Conservation (phyloP, 30 jellyfish, hydroid and myxozoan species). For the Euphysa ruthae region DNA sequence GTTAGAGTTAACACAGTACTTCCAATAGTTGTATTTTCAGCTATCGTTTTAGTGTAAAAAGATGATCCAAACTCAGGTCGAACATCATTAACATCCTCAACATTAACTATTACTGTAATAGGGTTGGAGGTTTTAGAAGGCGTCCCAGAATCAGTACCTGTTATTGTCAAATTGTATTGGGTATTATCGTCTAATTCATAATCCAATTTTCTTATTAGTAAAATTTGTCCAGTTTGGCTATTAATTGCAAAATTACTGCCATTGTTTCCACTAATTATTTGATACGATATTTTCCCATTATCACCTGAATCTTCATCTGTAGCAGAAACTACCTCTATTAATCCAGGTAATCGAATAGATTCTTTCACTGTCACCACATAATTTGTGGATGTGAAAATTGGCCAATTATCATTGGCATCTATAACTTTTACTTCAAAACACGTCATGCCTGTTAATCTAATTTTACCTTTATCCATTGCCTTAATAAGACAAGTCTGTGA, state of each 20-base stretch:
- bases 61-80: slow-evolving; percentile 67
- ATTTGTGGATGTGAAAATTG: too few species aligned
- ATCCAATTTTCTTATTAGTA: slow-evolving; percentile 38
- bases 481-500: too few species aligned
- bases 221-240: slow-evolving; percentile 40
- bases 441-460: too few species aligned
- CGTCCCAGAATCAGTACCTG: slow-evolving; percentile 48
- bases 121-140: slow-evolving; percentile 33
- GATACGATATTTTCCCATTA: slow-evolving; percentile 34
- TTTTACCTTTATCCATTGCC: too few species aligned
- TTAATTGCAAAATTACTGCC: slow-evolving; percentile 42
- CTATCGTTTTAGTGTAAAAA: slow-evolving; percentile 21
- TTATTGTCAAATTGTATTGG: slow-evolving; percentile 40
- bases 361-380: too few species aligned
- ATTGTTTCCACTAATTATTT: slow-evolving; percentile 13
- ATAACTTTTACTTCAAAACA: too few species aligned
- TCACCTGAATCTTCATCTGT: slow-evolving; percentile 71
- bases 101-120: slow-evolving; percentile 36
- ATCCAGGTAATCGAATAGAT: too few species aligned
- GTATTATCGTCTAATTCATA: slow-evolving; percentile 29
- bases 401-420: too few species aligned
- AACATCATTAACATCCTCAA: slow-evolving; percentile 69
- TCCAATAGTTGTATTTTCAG: slow-evolving; percentile 33
- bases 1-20: slow-evolving; percentile 49
- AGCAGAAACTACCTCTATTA: slow-evolving; percentile 45